These are phyloP conservation scores for Cryptoblepharus egeriae DNA, from an alignment of 2,797 vertebrate genomes.

Conservation along the genomic window DNA sequence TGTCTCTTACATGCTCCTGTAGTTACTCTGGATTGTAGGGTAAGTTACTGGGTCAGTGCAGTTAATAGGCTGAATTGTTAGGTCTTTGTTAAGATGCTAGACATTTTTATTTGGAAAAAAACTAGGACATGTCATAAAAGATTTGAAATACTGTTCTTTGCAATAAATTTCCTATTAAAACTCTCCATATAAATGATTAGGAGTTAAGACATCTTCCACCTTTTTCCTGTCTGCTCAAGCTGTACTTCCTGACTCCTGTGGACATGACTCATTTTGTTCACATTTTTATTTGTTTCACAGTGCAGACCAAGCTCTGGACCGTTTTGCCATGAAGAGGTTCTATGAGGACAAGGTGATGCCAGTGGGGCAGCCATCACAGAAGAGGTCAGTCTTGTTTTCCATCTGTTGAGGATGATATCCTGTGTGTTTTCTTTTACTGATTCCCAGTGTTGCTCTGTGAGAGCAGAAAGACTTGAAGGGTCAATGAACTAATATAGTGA, in stretches of 20 bases:
- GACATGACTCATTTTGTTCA: neutral
- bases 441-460: neutral
- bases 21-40: too few relatives aligned
- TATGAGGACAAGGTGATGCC: conserved; percentile 98
- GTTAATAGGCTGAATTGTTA: neutral
- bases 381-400: conserved; percentile 82
- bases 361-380: conserved; percentile 95
- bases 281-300: conserved; percentile 68
- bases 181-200: neutral
- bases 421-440: neutral
- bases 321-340: conserved; percentile 98
- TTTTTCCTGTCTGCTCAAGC: neutral
- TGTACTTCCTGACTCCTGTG: neutral
- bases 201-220: neutral
- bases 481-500: neutral
- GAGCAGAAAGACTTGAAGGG: neutral
- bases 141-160: neutral
- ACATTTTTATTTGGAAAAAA: neutral
- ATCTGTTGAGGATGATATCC: neutral
- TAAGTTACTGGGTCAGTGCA: neutral
- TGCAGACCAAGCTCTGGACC: conserved; percentile 95
- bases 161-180: neutral
- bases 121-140: neutral
- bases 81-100: neutral
- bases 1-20: too few relatives aligned